Conservation (phyloP, 2,888 invertebrate genomes). For the Macrostomum cliftonense region DNA sequence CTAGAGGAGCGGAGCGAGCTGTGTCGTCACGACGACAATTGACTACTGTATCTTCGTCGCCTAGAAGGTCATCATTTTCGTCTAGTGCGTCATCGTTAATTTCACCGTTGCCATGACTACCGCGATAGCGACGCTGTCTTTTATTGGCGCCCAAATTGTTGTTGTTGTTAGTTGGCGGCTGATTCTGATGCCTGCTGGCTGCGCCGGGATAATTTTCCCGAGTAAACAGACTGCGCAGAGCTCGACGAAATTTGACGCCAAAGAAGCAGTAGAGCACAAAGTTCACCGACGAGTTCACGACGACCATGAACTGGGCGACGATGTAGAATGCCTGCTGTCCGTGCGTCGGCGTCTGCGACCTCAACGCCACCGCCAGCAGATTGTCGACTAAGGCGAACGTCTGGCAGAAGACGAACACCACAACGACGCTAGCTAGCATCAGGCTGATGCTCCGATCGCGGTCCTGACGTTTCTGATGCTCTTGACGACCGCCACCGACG, state of each 20-base stretch:
- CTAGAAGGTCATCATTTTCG: no score
- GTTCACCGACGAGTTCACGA: conserved; percentile 28
- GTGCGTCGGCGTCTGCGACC: background rate
- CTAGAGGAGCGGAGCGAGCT: no score
- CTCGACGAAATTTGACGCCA: conserved; percentile 26
- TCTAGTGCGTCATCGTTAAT: no score
- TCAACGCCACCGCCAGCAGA: conserved; percentile 40
- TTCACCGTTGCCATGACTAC: no score
- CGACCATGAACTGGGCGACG: conserved; percentile 23
- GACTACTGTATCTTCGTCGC: no score
- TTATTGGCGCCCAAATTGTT: no score
- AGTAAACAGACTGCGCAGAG: background rate
- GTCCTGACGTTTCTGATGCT: conserved; percentile 15
- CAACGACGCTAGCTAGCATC: conserved; percentile 78
- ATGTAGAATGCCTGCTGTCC: conserved; percentile 13
- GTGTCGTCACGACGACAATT: no score
- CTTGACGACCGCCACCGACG: background rate
- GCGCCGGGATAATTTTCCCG: no score
- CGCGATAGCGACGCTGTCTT: no score
- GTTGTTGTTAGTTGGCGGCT: no score
- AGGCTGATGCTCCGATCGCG: conserved; percentile 80
- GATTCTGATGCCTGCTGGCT: no score
- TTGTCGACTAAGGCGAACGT: conserved; percentile 65
- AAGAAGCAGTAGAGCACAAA: conserved; percentile 29
- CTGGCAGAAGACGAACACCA: conserved; percentile 82